Evolutionary conservation across 1,140 invertebrate genomes (phyloP), one percentile per base, ranked within the genome.

Genomic region (Drosophila takahashii): DNA sequence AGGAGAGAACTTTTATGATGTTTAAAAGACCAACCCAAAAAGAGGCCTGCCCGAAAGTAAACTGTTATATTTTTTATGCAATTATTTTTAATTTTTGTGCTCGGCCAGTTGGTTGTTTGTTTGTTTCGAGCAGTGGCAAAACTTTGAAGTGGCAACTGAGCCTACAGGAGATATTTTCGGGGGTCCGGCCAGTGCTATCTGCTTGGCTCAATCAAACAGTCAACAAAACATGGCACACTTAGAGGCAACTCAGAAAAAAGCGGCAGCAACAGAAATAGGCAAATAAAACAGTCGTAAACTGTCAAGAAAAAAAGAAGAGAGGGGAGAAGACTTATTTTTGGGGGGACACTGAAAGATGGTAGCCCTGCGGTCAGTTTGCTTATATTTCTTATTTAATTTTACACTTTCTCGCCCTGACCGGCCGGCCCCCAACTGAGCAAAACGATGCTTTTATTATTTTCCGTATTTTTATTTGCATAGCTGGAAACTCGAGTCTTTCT

Each of bases 371-470:
- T 83, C 71, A 79, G 79, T 89, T 87, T 79, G 79, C 70, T 86
- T 76, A 67, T 83, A 83, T 89, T 73, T 89, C 66, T 83, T 87
- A 87, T 87, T 87, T 87, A 76, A 79, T 83, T 89, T 77, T 89
- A 79, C 84, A 79, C 79, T 83, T 78, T 72, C 59, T 50, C 53
- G 39, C 42, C 13, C 22, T 32, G n/a, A 9, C 27, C 22, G 22
- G 1, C 22, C 22, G 22, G 1, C 8, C 42, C 45, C 42, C 54
- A 42, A 56, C 53, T 56, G 54, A 8, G 22, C 47, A 18, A 36
- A 37, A 27, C 26, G 41, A 18, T 22, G 50, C 22, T 10, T 81
- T 77, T 81, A 73, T 80, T 64, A 52, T 59, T 32, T 18, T 62
- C 37, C 42, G 26, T 48, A 39, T 16, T 27, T 57, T 42, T 60